Conservation (phyloP, 2,797 vertebrate genomes). For the Strix occidentalis region DNA sequence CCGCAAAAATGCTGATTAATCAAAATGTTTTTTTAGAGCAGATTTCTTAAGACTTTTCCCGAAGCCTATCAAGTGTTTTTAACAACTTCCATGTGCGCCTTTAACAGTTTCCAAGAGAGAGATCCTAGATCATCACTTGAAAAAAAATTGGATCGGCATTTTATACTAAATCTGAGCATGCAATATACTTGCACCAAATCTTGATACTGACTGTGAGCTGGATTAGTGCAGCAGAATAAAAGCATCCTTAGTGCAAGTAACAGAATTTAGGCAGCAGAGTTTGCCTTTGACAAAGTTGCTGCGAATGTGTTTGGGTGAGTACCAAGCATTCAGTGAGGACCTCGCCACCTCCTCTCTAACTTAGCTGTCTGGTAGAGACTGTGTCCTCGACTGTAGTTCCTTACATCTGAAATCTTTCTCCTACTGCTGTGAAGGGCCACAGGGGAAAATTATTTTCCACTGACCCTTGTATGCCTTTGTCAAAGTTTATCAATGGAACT, state of each 20-base stretch:
- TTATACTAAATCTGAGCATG: background rate
- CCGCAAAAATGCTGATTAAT: background rate
- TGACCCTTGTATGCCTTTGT: background rate
- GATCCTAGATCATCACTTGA: no score
- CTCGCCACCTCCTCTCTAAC: background rate
- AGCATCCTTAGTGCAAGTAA: background rate
- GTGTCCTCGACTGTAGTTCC: background rate
- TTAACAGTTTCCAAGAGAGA: background rate
- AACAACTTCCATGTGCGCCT: background rate
- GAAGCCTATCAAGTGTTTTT: background rate
- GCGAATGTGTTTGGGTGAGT: background rate
- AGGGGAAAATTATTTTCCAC: background rate
- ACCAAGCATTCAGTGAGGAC: background rate
- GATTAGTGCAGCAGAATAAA: background rate
- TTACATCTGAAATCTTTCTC: background rate
- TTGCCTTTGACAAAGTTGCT: background rate
- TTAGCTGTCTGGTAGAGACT: background rate
- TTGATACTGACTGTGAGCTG: background rate
- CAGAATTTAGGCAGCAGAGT: background rate
- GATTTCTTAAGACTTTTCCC: background rate
- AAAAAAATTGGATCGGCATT: background rate
- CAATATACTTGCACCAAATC: rapidly evolving
- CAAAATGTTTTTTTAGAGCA: background rate
- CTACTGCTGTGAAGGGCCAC: background rate
- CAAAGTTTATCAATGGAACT: background rate